Base-by-base conservation (phyloP, 2,797 vertebrate genomes). In the Otolemur crassicaudatus region DNA sequence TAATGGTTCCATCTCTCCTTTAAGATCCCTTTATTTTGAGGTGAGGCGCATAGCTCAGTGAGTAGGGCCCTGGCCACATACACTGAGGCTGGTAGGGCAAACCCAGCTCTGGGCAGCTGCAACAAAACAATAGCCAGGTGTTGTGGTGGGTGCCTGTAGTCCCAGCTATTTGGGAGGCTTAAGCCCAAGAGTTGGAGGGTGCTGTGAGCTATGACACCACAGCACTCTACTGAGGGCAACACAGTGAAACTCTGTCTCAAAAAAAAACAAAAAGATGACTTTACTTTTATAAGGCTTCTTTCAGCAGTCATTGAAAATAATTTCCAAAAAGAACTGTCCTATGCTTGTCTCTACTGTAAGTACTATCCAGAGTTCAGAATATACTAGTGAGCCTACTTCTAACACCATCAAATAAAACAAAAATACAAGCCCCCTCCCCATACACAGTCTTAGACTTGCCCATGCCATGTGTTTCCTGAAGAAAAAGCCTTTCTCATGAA, bases 251-350 rank as follows among this genome's bases (percentile, higher is more conserved):
- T 53, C 49, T 53, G 49, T 53, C 49, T 53, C 49, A 94, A 87
- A 76, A 69, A 79, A n/a, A n/a, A 31, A n/a, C n/a, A 67, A 34
- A 53, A 53, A 16, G 49, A 53, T n/a, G 83, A 86, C 73, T 76
- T 37, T 58, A 87, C 4, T 88, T 67, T 86, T 34, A 10, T 63
- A 43, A 34, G 31, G n/a, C 17, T 95, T 14, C 79, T 93, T 92
- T 92, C 69, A 65, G 40, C 31, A 75, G n/a, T 79, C 13, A 58
- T 16, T 69, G 23, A 95, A 85, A 94, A 73, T 63, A 81, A 82
- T 82, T 95, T 90, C 56, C 29, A 37, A 60, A 65, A 95, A 82
- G 63, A 93, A 86, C 58, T 63, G 73, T 58, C 37, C 29, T 60
- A 76, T 20, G 37, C 29, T 79, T 96, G 23, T 77, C 49, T 86